These are phyloP conservation scores for Diuraphis noxia DNA, from an alignment of 1,140 invertebrate species.

Conservation along the genomic window DNA sequence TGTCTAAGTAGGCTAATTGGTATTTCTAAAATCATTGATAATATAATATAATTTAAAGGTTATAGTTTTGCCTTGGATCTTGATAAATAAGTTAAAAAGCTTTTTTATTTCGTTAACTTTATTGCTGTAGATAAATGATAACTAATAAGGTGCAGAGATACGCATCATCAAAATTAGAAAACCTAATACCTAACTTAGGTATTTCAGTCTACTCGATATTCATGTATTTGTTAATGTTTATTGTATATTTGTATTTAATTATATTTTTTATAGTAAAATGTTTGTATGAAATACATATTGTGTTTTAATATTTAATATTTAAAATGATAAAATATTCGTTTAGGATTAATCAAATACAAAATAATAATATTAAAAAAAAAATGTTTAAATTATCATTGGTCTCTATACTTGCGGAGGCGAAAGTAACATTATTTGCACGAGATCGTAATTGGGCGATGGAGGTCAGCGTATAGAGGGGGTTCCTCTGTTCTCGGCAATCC, in stretches of 20 bases:
- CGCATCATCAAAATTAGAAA: background rate
- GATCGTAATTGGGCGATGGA: background rate
- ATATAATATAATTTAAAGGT: background rate
- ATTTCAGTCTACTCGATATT: too few species aligned
- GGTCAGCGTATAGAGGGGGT: constrained; percentile 12
- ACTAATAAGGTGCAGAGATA: background rate
- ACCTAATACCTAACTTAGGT: too few species aligned
- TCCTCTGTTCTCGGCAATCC: background rate
- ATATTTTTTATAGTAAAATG: background rate
- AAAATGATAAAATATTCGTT: background rate
- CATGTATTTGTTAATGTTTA: too few species aligned
- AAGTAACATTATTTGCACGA: constrained; percentile 15
- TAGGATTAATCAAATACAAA: background rate
- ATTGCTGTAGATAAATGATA: background rate
- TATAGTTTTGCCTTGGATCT: background rate
- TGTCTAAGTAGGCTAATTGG: background rate
- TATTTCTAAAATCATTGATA: background rate
- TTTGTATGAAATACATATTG: background rate
- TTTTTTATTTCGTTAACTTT: background rate
- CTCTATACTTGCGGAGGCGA: background rate
- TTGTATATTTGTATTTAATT: too few species aligned
- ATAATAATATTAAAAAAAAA: background rate
- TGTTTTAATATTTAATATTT: too few species aligned
- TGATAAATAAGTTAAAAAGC: background rate
- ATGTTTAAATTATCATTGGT: background rate